A percentile compares a stretch with the other conserved stretches of the same genome.
These are phyloP conservation scores for Pasiphila rectangulata DNA, from an alignment of 2,888 invertebrate genomes.

Conservation along the genomic window DNA sequence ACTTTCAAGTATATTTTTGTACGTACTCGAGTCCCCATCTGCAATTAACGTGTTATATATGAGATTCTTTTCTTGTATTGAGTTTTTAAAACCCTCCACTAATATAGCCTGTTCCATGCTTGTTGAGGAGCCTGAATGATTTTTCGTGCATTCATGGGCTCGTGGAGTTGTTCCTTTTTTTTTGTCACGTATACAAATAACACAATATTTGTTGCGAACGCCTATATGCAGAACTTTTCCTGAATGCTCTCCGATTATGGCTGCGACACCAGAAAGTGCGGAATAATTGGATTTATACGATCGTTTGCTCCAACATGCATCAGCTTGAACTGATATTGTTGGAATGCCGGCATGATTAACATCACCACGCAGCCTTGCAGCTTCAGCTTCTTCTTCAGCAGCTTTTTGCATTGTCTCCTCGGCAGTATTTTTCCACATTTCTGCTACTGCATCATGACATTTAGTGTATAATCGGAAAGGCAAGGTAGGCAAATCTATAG, in stretches of 20 bases:
- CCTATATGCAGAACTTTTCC: conserved; percentile 29
- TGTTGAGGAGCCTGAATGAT: conserved; percentile 26
- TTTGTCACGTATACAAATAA: conserved; percentile 21
- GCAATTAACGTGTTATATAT: conserved; percentile 25
- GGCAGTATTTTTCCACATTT: conserved; percentile 17
- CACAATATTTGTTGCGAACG: conserved; percentile 30
- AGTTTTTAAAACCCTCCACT: conserved; percentile 30
- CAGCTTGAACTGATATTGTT: conserved; percentile 19
- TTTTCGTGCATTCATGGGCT: conserved; percentile 27
- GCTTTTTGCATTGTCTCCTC: conserved; percentile 22
- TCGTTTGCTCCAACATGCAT: conserved; percentile 26
- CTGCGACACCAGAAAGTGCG: conserved; percentile 28
- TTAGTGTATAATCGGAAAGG: conserved; percentile 15
- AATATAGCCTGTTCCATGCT: conserved; percentile 30
- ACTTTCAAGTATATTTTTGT: conserved; percentile 27
- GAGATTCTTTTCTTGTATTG: conserved; percentile 19
- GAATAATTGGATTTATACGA: conserved; percentile 29
- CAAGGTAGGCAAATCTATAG: conserved; percentile 22
- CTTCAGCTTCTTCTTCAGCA: conserved; percentile 21
- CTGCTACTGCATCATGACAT: conserved; percentile 9
- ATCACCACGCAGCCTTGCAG: conserved; percentile 12
- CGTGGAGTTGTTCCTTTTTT: conserved; percentile 8
- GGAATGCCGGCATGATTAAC: conserved; percentile 7
- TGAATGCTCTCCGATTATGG: conserved; percentile 28
- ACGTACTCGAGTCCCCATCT: conserved; percentile 24